These are phyloP conservation scores for Helobdella robusta DNA, from an alignment of 2,888 invertebrate genomes.

Conservation along the genomic window DNA sequence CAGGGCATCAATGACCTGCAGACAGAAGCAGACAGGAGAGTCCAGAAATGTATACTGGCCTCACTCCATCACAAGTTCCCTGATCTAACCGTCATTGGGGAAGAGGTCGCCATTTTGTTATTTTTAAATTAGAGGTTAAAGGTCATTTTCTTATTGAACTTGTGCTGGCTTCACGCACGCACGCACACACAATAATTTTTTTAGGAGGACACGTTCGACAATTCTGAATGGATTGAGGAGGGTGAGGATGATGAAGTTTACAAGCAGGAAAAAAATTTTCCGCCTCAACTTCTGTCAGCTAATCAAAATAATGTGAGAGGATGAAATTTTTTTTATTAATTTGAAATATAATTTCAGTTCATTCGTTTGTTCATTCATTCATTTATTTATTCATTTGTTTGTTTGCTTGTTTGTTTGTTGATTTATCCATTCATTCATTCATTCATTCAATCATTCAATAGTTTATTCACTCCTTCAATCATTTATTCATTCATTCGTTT, in stretches of 20 bases:
- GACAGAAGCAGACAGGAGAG: slow-evolving; percentile 92
- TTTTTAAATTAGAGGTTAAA: neutral
- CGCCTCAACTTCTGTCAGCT: no score
- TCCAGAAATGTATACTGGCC: slow-evolving; percentile 82
- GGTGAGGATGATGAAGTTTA: slow-evolving; percentile 65
- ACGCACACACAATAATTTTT: no score
- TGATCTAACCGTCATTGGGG: slow-evolving; percentile 58
- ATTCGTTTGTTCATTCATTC: no score
- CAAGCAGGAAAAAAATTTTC: no score
- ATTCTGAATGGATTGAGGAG: slow-evolving; percentile 68
- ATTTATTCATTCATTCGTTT: no score
- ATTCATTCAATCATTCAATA: no score
- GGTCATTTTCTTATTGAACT: slow-evolving; percentile 4
- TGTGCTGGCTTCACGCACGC: neutral
- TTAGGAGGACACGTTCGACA: slow-evolving; percentile 51
- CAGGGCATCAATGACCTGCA: slow-evolving; percentile 76
- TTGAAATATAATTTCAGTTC: no score
- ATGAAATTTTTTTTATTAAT: no score
- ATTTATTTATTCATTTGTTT: no score
- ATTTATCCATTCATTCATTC: no score
- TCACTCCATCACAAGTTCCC: slow-evolving; percentile 77
- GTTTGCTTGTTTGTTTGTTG: no score
- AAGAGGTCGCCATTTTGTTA: slow-evolving; percentile 54
- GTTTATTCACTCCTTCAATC: no score
- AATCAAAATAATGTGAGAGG: slow-evolving; percentile 69